These are phyloP conservation scores for Epirrita christyi DNA, from an alignment of 2,888 invertebrate species.

Conservation along the genomic window DNA sequence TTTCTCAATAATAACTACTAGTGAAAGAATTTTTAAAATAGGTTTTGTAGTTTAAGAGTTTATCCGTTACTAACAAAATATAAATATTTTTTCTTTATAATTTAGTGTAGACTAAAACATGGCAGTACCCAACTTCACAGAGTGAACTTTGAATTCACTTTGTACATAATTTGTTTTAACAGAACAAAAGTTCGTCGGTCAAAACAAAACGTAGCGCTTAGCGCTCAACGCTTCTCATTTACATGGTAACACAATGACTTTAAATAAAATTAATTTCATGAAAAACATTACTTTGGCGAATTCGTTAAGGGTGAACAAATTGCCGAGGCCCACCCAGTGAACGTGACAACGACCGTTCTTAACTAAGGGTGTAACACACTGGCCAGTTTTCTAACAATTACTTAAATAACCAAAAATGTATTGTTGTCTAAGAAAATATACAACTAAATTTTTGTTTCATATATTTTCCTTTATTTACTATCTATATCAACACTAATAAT, in stretches of 20 bases:
- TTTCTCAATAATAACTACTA: too few relatives aligned
- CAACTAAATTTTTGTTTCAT: too few relatives aligned
- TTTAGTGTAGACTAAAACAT: too few relatives aligned
- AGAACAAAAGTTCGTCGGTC: conserved; percentile 22
- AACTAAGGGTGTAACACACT: conserved; percentile 62
- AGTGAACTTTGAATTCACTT: conserved; percentile 26
- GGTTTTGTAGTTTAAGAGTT: too few relatives aligned
- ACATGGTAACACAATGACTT: conserved; percentile 54
- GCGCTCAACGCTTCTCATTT: conserved; percentile 46
- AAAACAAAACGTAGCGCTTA: conserved; percentile 38
- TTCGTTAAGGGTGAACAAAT: conserved; percentile 70
- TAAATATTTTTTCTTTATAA: too few relatives aligned
- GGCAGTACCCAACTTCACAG: conserved; percentile 12
- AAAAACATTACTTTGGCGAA: conserved; percentile 66
- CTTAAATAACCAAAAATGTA: too few relatives aligned
- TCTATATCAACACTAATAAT: too few relatives aligned
- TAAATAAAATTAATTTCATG: conserved; percentile 70
- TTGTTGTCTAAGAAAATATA: too few relatives aligned
- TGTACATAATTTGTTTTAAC: conserved; percentile 24
- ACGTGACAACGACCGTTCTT: conserved; percentile 70
- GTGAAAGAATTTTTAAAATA: too few relatives aligned
- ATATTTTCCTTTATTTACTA: too few relatives aligned
- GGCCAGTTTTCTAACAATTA: too few relatives aligned
- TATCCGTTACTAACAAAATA: too few relatives aligned
- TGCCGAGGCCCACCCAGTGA: conserved; percentile 57